Base-by-base conservation (phyloP, 2,797 vertebrate species). In the Scarus forsteni region DNA sequence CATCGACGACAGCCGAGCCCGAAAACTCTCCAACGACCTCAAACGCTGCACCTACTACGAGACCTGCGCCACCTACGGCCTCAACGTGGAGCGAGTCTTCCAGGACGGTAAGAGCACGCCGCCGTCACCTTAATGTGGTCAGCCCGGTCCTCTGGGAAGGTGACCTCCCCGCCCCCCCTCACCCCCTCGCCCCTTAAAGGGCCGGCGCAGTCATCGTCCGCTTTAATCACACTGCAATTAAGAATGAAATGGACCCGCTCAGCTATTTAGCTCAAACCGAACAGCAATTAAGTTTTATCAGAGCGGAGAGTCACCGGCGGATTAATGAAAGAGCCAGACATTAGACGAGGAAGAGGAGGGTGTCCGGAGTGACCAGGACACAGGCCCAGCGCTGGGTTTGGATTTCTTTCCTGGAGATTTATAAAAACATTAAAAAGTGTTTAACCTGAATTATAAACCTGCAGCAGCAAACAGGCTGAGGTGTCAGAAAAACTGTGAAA, bases 41-140 rank as follows among this genome's bases (percentile, higher is more conserved):
- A 99, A 99, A 84, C 93, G 98, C 71, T 99, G 97, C 92, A 98
- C 97, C 0, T 99, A 99, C 92, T 99, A 99, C 0, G 98, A 99
- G 76, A 99, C 98, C 1, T 99, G 98, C 0, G 97, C 98, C 57
- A 99, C 98, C 0, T 99, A 99, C 0, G 98, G 98, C 13, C 96
- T 99, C 61, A 99, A 99, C 13, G 97, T 99, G 93, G 98, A 99
- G 75, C 93, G 98, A 0, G 98, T 99, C 88, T 99, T 99, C 86
- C 98, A 99, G 89, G 98, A 99, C 0, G 97, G 98, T 98, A 89
- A 94, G 93, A 48, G 3, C 8, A 2, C 10, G 12, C 6, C 3
- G 12, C 1, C 13, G 27, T 48, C 3, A 27, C 19, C 3, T 49
- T 6, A 1, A 0, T 6, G 19, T 14, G 57, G 56, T 61, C 73